phyloP scores from a whole-genome alignment of 1,140 invertebrate species.

The Hormaphis cornu region DNA sequence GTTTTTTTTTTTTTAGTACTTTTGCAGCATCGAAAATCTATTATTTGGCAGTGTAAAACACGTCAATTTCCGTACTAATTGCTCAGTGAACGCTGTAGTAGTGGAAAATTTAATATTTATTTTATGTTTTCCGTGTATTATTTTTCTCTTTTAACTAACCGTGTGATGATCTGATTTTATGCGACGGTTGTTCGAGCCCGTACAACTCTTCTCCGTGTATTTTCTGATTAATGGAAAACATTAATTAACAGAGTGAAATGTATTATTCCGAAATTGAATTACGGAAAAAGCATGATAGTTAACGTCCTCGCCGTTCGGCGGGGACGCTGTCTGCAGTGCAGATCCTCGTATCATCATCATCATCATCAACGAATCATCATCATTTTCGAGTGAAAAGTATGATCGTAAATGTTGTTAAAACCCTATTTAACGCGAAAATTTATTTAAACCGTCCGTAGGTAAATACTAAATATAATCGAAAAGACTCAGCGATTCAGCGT shows the following conservation, averaged over 20 bases:
- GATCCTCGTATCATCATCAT: no score
- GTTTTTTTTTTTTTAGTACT: no score
- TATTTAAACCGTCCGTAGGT: not conserved
- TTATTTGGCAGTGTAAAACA: no score
- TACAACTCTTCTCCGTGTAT: not conserved
- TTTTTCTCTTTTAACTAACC: slow-evolving; percentile 11
- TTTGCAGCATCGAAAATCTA: no score
- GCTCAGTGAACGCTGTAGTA: no score
- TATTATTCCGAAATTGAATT: slow-evolving; percentile 3
- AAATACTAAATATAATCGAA: not conserved
- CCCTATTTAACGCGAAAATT: no score
- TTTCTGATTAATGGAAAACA: not conserved
- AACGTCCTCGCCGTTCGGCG: no score
- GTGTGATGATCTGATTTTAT: not conserved
- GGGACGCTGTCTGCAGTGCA: no score
- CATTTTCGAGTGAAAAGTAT: not conserved
- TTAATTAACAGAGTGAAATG: not conserved
- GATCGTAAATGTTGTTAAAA: not conserved
- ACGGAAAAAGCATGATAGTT: not conserved
- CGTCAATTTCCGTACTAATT: no score
- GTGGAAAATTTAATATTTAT: no score
- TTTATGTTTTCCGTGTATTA: no score
- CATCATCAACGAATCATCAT: not conserved
- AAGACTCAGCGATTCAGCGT: no score
- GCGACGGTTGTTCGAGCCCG: not conserved